Evolutionary conservation across 2,888 invertebrate genomes (phyloP), one percentile per base, ranked within the genome.

Genomic region (Hydraecia micacea): DNA sequence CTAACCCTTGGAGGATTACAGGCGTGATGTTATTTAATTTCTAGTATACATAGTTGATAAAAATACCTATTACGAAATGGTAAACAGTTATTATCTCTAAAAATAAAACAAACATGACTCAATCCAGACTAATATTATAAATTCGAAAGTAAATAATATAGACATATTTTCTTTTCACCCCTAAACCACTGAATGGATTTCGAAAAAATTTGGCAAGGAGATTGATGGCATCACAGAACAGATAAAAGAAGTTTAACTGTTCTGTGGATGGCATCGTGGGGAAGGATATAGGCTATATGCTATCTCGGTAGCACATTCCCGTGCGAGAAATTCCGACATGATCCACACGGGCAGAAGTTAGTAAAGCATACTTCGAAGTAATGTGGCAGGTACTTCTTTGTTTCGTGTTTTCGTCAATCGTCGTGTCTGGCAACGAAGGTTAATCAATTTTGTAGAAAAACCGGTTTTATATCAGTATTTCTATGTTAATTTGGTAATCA

Each of bases 371-470:
- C n/a, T 9, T n/a, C 39, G n/a, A 42, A 42, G 8, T n/a, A 18
- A 18, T n/a, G 9, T 32, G 32, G 32, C 5, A 39, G 42, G n/a
- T 66, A 39, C 6, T 11, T 32, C 13, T 46, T 32, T 52, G 52
- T 69, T 69, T 69, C 25, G 15, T 69, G 69, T 69, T 52, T 69
- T 76, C 55, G 68, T 76, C 68, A 63, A n/a, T 81, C n/a, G 28
- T 39, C n/a, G 39, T 63, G 32, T 62, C 39, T 63, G 32, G 55
- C 32, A 49, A 63, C 62, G 82, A 76, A 81, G 80, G 80, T 81
- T 68, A 80, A 39, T 65, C 21, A 28, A 73, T 69, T 49, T 13
- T 25, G 6, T 72, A 18, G 9, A 7, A 55, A 32, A 80, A 80
- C 80, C 67, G 77, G 80, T 80, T 80, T 60, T 25, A 5, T 65